Base-by-base conservation (phyloP, 2,113 vertebrate genomes). In the Riparia riparia region DNA sequence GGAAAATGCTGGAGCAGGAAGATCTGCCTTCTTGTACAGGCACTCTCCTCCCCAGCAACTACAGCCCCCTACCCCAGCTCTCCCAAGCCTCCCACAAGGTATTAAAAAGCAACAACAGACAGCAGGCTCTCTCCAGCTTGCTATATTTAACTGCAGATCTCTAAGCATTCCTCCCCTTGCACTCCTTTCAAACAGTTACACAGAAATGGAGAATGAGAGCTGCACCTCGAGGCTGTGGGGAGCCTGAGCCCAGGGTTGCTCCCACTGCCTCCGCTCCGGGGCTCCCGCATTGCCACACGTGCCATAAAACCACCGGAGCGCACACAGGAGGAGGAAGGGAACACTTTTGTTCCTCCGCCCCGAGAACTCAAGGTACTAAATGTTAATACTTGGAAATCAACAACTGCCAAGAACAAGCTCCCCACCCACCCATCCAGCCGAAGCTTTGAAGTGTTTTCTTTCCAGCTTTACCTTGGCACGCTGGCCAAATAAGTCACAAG, bases 401-500 rank as follows among this genome's bases (percentile, higher is more conserved):
- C 57, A 90, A 88, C 41, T 94, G 97, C 95, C 96, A 97, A 96
- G 92, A 97, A 97, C 89, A 96, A 96, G 92, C 21, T 89, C 87
- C 76, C 88, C 81, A 85, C 84, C 82, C 42, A 95, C 42, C 69
- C 39, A 25, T 68, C 71, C 80, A 79, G 86, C 60, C 91, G 70
- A 24, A 74, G 60, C 70, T 95, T 95, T 96, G 90, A 96, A 96
- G 95, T 94, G 96, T 94, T 97, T 95, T 97, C 95, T 90, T 96
- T 94, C 94, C 56, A 69, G 90, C 90, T 96, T 97, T 97, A 97
- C 97, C 97, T 99, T 97, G 99, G 99, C 78, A 99, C 99, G 2
- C 99, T 99, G 82, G 99, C 99, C 98, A 99, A 98, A 98, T 99
- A 99, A 82, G 99, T 99, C n/a, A 99, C 99, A 68, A 99, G 99